Conservation (phyloP, 37 sponge, comb jelly and placozoan genomes). For the Axinella damicornis region DNA sequence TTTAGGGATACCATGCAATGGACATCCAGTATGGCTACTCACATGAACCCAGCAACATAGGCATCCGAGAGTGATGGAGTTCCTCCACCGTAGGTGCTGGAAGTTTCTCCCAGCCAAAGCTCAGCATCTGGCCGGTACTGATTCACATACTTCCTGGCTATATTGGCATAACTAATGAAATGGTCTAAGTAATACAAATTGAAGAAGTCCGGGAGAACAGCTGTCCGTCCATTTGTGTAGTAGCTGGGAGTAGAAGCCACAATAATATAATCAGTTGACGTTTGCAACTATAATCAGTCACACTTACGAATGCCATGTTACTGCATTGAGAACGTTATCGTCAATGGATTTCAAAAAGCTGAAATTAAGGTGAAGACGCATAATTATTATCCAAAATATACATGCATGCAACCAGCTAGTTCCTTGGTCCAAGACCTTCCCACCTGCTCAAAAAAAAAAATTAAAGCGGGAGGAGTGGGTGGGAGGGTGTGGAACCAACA, state of each 20-base stretch:
- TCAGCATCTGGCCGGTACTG: constrained; percentile 27
- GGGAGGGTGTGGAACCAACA: no score
- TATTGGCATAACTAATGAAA: background rate
- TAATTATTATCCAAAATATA: no score
- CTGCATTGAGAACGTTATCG: constrained; percentile 36
- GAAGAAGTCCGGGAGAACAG: constrained; percentile 26
- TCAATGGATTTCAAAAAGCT: constrained; percentile 21
- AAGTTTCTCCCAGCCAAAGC: constrained; percentile 74
- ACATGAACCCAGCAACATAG: no score
- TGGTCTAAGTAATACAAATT: constrained; percentile 19
- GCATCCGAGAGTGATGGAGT: background rate
- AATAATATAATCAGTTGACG: no score
- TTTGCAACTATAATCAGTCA: no score
- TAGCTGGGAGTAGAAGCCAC: constrained; percentile 33
- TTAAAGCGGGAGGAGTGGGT: no score
- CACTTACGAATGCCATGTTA: constrained; percentile 75
- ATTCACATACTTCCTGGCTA: background rate
- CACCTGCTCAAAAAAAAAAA: no score
- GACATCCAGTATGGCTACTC: no score
- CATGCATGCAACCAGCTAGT: no score
- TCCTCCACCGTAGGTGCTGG: constrained; percentile 46
- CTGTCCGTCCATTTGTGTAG: constrained; percentile 42
- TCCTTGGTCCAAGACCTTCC: no score
- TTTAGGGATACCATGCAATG: no score
- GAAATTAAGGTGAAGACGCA: no score